Conservation (phyloP, 2,797 vertebrate species). For the Dendrocincla tyrannina region DNA sequence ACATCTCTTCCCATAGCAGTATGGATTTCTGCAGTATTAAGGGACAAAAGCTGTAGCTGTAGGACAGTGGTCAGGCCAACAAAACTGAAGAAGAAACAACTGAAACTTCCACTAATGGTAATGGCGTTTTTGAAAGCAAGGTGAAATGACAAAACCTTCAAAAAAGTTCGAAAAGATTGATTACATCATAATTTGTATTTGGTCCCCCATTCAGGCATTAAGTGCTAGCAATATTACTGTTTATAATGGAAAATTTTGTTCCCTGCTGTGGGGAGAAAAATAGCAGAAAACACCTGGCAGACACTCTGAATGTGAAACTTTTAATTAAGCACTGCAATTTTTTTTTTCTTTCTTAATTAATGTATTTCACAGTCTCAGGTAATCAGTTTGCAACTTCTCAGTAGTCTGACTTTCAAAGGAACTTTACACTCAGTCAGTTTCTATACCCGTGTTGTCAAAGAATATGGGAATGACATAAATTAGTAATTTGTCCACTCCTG, state of each 20-base stretch:
- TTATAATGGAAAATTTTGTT: conserved; percentile 21
- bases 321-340: conserved; percentile 52
- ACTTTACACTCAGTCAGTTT: neutral
- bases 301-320: conserved; percentile 33
- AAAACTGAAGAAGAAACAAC: neutral
- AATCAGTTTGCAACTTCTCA: conserved; percentile 49
- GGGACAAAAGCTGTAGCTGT: neutral
- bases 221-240: neutral
- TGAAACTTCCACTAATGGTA: neutral
- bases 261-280: neutral
- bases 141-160: neutral
- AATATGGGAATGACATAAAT: neutral
- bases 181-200: neutral
- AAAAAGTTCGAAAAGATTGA: neutral
- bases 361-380: conserved; percentile 54
- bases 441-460: neutral
- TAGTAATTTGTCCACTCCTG: neutral
- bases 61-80: neutral
- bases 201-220: neutral
- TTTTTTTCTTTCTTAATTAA: conserved; percentile 66
- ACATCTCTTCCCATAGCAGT: neutral
- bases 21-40: neutral
- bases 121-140: neutral
- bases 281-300: conserved; percentile 61
- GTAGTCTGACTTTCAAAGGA: conserved; percentile 30